Percentiles rank a stretch among this genome's conserved stretches.
Evolutionary conservation across 1,140 invertebrate species (phyloP).

Genomic region (Bombus confusus): DNA sequence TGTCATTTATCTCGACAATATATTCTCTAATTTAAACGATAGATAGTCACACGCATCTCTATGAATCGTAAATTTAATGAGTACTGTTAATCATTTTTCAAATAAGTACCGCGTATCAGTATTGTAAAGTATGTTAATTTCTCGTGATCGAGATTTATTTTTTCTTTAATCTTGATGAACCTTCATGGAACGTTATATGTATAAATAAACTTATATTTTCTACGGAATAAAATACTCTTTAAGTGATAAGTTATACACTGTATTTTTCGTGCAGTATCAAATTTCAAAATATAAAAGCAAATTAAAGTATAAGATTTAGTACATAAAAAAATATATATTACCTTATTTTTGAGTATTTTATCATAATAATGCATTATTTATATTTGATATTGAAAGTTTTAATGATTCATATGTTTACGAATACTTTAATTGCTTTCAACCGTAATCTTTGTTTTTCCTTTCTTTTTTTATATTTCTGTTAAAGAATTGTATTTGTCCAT

Average conservation of each 20-base stretch:
- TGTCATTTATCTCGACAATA: conserved; percentile 1
- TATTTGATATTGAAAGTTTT: conserved; percentile 48
- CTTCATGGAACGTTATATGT: conserved; percentile 36
- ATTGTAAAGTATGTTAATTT: conserved; percentile 46
- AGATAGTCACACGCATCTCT: conserved; percentile 31
- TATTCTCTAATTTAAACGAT: conserved; percentile 11
- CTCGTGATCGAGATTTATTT: conserved; percentile 22
- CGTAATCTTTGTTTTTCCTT: background rate
- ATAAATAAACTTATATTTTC: conserved; percentile 51
- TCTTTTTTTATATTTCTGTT: background rate
- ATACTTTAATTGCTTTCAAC: conserved; percentile 31
- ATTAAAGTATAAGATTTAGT: conserved; percentile 52
- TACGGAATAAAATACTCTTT: conserved; percentile 50
- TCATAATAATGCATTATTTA: conserved; percentile 49
- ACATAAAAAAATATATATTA: conserved; percentile 41
- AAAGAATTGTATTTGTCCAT: conserved; percentile 24
- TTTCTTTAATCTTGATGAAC: conserved; percentile 15
- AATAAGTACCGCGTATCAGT: conserved; percentile 40
- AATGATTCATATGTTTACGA: conserved; percentile 19
- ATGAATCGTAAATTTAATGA: conserved; percentile 15
- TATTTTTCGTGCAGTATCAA: conserved; percentile 52
- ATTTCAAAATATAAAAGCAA: conserved; percentile 41
- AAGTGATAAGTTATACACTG: conserved; percentile 47
- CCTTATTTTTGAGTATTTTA: conserved; percentile 56
- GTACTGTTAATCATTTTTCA: conserved; percentile 15